Conservation (phyloP, 2,888 invertebrate genomes). For the Lissonota sp. region DNA sequence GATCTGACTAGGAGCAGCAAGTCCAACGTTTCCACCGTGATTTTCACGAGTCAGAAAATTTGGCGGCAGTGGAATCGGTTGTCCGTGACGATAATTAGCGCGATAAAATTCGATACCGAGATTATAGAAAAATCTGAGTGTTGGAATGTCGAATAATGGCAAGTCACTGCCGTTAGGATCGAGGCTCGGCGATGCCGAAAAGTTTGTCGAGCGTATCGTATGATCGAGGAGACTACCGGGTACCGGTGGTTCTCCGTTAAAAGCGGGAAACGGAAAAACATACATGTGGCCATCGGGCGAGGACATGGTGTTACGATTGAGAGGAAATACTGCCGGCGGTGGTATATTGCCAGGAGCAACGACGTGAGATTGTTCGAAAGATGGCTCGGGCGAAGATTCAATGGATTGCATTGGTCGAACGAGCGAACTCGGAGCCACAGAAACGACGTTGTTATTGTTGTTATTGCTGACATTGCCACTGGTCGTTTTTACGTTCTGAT, state of each 20-base stretch:
- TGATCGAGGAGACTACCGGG: constrained; percentile 67
- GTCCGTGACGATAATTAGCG: no score
- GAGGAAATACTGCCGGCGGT: constrained; percentile 51
- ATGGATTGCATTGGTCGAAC: constrained; percentile 51
- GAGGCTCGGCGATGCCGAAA: constrained; percentile 78
- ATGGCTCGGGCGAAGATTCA: constrained; percentile 9
- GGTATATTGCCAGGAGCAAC: constrained; percentile 43
- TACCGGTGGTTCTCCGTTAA: constrained; percentile 54
- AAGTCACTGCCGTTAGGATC: constrained; percentile 86
- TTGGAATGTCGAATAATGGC: constrained; percentile 86
- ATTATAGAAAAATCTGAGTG: constrained; percentile 89
- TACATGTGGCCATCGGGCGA: constrained; percentile 59
- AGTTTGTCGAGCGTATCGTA: constrained; percentile 74
- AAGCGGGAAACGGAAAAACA: constrained; percentile 42
- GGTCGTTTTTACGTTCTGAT: constrained; percentile 40
- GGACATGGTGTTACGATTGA: constrained; percentile 52
- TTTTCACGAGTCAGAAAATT: no score
- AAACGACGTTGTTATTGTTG: constrained; percentile 16
- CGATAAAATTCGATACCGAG: constrained; percentile 86
- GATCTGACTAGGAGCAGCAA: no score
- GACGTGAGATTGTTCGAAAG: constrained; percentile 58
- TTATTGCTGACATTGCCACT: no score
- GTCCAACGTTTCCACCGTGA: no score
- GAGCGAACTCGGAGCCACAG: constrained; percentile 43
- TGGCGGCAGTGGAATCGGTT: no score